Evolutionary conservation across 2,113 vertebrate species (phyloP), one percentile per base, ranked within the genome.

Genomic region (Ranitomeya variabilis): DNA sequence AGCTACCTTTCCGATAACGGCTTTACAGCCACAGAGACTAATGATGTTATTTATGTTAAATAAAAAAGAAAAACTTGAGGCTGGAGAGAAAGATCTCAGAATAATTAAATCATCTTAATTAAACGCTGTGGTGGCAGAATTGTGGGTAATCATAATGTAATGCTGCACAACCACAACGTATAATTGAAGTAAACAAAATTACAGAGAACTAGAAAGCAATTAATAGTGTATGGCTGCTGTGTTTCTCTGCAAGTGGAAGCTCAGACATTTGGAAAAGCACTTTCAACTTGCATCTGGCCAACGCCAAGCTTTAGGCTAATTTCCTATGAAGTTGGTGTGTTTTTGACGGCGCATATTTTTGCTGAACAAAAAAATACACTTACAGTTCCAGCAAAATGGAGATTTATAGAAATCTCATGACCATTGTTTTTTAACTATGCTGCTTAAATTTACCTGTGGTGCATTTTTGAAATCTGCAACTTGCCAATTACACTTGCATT

Each of bases 31-130:
- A 15, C 67, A 51, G 26, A 74, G 80, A 74, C 54, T 88, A 87
- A 87, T 86, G 60, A 45, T 80, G 62, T 69, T 87, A 60, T 81
- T 80, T 87, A 73, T 69, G 67, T 7, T 23, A 66, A 54, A 62
- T 81, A 73, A 57, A 54, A 71, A 81, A 23, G 73, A 21, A 31
- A 15, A 76, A 60, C 57, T 62, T 51, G 85, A 57, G 18, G n/a
- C 55, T 76, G 71, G 69, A 76, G 59, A 62, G 54, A 76, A 23
- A 77, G 67, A 64, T 54, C 59, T 77, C 69, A 51, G 45, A 64
- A 64, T 77, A 83, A 78, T 88, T 83, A n/a, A 88, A 88, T 83
- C 19, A 55, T 62, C 78, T 88, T 83, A 88, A 88, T 88, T 83
- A 88, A 83, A 83, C 57, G n/a, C 51, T n/a, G 26, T 8, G 57